Evolutionary conservation across 64 coral and sea anemone species (phyloP).

Genomic region (Acropora tenuis): DNA sequence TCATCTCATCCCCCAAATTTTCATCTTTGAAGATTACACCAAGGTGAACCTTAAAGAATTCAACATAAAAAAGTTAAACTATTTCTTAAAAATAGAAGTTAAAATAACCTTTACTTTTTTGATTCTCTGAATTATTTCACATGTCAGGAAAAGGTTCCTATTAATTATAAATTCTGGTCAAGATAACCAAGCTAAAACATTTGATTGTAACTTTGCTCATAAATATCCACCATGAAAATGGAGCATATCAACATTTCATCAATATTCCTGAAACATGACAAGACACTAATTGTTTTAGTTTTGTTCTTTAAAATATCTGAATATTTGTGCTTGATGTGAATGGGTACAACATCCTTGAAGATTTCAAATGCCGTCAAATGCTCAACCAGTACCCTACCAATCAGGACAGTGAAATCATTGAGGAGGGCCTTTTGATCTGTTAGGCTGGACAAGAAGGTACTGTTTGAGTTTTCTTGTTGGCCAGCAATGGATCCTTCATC

Average conservation of each 20-base stretch:
- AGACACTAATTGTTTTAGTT: slow-evolving; percentile 52
- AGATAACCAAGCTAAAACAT: too few relatives aligned
- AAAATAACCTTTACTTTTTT: too few relatives aligned
- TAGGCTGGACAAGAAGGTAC: background rate
- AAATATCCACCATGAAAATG: too few relatives aligned
- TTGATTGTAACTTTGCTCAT: too few relatives aligned
- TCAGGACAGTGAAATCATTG: background rate
- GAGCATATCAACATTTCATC: too few relatives aligned
- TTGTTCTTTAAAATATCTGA: slow-evolving; percentile 30
- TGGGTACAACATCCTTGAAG: slow-evolving; percentile 17
- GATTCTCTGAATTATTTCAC: too few relatives aligned
- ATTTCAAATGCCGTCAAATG: slow-evolving; percentile 39
- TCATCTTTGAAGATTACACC: background rate
- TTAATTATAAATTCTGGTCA: too few relatives aligned
- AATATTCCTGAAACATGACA: background rate
- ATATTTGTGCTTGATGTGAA: slow-evolving; percentile 37
- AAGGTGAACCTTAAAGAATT: background rate
- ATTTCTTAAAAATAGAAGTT: too few relatives aligned
- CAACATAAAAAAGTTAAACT: too few relatives aligned
- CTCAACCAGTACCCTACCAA: slow-evolving; percentile 7
- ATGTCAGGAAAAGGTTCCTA: too few relatives aligned
- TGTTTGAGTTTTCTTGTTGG: slow-evolving; percentile 35
- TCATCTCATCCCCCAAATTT: background rate
- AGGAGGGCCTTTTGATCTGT: background rate
- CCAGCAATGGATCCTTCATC: slow-evolving; percentile 45